A percentile compares a stretch with the other conserved stretches of the same genome.
phyloP scores from a whole-genome alignment of 2,888 invertebrate species.

The Drosophila subsilvestris region DNA sequence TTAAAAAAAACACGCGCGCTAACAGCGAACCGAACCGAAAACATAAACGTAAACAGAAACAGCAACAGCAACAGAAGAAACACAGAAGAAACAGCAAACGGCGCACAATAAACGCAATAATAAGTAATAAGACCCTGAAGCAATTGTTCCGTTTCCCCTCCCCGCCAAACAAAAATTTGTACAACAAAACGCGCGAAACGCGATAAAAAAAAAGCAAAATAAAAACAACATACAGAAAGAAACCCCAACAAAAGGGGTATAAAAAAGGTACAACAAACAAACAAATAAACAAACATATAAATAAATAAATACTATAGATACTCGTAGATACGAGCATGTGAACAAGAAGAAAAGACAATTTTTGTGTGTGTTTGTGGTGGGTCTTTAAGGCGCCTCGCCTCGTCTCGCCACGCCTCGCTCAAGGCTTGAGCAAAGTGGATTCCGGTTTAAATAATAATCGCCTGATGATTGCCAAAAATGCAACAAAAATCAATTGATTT shows the following conservation, averaged over 20 bases:
- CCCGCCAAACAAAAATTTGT: constrained; percentile 26
- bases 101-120: constrained; percentile 53
- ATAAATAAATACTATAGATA: background rate
- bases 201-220: constrained; percentile 14
- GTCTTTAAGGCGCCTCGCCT: constrained; percentile 21
- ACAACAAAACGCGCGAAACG: constrained; percentile 38
- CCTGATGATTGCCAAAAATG: constrained; percentile 14
- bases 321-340: constrained; percentile 20
- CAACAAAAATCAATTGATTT: background rate
- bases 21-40: constrained; percentile 27
- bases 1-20: constrained; percentile 36
- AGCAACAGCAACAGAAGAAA: background rate
- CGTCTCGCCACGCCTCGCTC: too few species aligned
- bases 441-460: background rate
- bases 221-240: constrained; percentile 5
- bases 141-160: constrained; percentile 30
- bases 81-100: constrained; percentile 32
- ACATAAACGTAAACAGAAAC: background rate
- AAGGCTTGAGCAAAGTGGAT: constrained; percentile 6
- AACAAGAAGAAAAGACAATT: constrained; percentile 35
- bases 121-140: constrained; percentile 49
- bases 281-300: constrained; percentile 30
- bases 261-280: constrained; percentile 27
- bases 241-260: constrained; percentile 24
- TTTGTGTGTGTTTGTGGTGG: constrained; percentile 1